A percentile compares a stretch with the other conserved stretches of the same genome.
Conservation (phyloP, 2,888 invertebrate species). For the Serripes groenlandicus region DNA sequence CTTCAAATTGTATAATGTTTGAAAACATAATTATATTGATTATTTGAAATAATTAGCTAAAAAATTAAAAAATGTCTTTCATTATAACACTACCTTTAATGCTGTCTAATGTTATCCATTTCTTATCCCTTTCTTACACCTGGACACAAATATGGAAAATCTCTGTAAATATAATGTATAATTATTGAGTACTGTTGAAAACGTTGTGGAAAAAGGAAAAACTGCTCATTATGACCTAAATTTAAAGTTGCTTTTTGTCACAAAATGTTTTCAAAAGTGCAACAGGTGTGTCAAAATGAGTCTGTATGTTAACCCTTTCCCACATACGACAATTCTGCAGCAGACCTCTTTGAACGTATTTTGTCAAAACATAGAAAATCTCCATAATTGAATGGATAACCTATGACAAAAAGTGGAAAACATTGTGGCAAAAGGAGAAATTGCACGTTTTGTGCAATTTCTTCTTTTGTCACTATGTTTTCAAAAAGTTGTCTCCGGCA, state of each 20-base stretch:
- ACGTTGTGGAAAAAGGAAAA: neutral
- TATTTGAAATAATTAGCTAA: constrained; percentile 23
- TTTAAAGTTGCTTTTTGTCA: neutral
- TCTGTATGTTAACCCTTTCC: too few relatives aligned
- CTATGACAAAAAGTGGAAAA: too few relatives aligned
- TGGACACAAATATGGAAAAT: neutral
- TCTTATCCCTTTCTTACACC: neutral
- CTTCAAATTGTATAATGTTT: constrained; percentile 18
- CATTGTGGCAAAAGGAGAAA: too few relatives aligned
- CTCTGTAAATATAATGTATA: neutral
- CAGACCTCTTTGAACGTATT: too few relatives aligned
- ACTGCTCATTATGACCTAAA: neutral
- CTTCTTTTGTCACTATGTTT: too few relatives aligned
- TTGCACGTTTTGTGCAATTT: too few relatives aligned
- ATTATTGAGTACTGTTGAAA: neutral
- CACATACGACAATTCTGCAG: too few relatives aligned
- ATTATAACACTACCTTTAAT: neutral
- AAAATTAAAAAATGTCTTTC: constrained; percentile 21
- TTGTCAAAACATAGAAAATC: too few relatives aligned
- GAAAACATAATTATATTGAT: constrained; percentile 21
- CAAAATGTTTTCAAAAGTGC: neutral
- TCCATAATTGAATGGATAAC: too few relatives aligned
- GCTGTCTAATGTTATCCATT: too few relatives aligned
- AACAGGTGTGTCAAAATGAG: too few relatives aligned
- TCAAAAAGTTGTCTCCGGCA: too few relatives aligned